Evolutionary conservation across 1,140 invertebrate genomes (phyloP).

Genomic region (Achatina immaculata): DNA sequence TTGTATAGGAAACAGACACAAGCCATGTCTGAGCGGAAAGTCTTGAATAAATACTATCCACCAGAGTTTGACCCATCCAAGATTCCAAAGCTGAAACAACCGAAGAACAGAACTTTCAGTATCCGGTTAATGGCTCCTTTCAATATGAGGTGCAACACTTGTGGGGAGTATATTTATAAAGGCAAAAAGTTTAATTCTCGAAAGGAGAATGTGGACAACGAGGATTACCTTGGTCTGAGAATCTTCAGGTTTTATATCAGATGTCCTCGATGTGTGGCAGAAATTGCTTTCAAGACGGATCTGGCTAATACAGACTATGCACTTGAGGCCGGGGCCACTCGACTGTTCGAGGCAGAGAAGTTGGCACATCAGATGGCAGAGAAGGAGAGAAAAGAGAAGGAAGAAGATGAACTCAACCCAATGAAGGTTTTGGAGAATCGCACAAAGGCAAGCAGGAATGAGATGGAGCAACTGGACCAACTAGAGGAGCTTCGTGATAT

Average conservation of each 20-base stretch:
- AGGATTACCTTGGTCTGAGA: conserved; percentile 96
- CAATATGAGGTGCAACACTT: conserved; percentile 98
- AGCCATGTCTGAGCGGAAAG: no score
- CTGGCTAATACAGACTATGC: conserved; percentile 98
- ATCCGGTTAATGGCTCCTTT: conserved; percentile 99
- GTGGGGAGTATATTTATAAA: conserved; percentile 99
- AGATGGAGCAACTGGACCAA: conserved; percentile 95
- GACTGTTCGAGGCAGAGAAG: conserved; percentile 98
- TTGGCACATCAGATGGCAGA: conserved; percentile 96
- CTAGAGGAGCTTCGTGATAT: conserved; percentile 97
- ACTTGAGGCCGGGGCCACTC: conserved; percentile 96
- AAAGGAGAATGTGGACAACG: conserved; percentile 98
- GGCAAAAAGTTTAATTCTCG: conserved; percentile 99
- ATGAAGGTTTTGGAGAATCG: conserved; percentile 93
- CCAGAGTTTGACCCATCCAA: conserved; percentile 99
- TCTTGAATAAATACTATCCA: conserved; percentile 99
- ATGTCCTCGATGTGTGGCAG: conserved; percentile 97
- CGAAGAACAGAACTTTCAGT: conserved; percentile 95
- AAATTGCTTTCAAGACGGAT: conserved; percentile 98
- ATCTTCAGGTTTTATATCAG: conserved; percentile 94
- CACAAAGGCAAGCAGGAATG: conserved; percentile 95
- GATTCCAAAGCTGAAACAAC: conserved; percentile 95
- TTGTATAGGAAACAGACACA: no score
- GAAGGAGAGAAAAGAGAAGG: conserved; percentile 89
- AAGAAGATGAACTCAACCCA: conserved; percentile 98